Evolutionary conservation across 92 coral and sea anemone genomes (phyloP).

Genomic region (Porites cylindrica): DNA sequence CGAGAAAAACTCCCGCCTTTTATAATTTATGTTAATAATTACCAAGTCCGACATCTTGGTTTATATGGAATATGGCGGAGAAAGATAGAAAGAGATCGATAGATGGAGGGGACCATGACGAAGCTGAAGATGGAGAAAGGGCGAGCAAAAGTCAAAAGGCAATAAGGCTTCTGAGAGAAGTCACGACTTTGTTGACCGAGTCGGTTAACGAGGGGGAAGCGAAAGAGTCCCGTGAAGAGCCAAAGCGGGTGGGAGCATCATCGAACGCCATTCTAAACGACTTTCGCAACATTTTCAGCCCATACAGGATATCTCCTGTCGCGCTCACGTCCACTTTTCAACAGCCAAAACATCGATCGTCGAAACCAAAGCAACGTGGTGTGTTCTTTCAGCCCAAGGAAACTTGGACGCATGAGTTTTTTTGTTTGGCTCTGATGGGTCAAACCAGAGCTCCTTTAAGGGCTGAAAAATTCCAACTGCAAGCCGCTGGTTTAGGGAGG

Average conservation of each 20-base stretch:
- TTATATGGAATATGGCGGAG: not conserved
- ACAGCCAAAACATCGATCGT: not conserved
- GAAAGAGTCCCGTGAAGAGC: not conserved
- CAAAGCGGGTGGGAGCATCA: not conserved
- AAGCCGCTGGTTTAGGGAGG: conserved; percentile 50
- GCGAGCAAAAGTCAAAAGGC: conserved; percentile 19
- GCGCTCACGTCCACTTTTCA: conserved; percentile 8
- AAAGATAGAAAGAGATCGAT: not conserved
- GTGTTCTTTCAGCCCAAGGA: conserved; percentile 45
- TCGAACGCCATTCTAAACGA: not conserved
- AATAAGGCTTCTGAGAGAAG: conserved; percentile 26
- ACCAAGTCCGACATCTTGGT: not conserved
- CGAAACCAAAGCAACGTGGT: conserved; percentile 22
- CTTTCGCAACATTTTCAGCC: conserved; percentile 21
- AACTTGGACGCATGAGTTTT: conserved; percentile 66
- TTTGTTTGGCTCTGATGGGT: conserved; percentile 33
- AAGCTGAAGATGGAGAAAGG: not conserved
- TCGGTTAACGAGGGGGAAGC: conserved; percentile 9
- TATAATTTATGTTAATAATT: too few relatives aligned
- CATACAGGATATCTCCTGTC: not conserved
- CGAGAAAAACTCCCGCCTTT: too few relatives aligned
- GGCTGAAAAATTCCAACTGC: conserved; percentile 49
- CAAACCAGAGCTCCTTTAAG: conserved; percentile 49
- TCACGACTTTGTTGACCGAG: conserved; percentile 9
- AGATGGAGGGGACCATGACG: not conserved